phyloP scores from a whole-genome alignment of 2,888 invertebrate species.

The Lymantria monacha region DNA sequence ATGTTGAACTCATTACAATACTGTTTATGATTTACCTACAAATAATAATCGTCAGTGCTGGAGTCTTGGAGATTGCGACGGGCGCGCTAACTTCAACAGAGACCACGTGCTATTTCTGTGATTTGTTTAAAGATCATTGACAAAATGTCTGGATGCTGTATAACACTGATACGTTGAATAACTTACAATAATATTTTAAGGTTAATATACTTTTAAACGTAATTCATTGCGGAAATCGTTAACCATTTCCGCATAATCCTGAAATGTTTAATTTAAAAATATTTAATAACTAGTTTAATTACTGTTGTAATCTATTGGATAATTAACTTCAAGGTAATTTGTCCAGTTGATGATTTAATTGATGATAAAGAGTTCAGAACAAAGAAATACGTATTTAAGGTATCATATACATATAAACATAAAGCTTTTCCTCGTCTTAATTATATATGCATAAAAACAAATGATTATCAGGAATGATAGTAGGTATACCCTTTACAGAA shows the following conservation, averaged over 20 bases:
- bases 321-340: conserved; percentile 20
- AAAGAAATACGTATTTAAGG: not conserved
- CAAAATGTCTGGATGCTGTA: not conserved
- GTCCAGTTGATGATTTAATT: conserved; percentile 3
- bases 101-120: conserved; percentile 34
- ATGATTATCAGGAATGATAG: conserved; percentile 15
- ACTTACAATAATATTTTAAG: not conserved
- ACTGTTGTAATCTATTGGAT: not conserved
- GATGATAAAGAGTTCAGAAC: not conserved
- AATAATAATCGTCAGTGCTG: conserved; percentile 13
- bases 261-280: not conserved
- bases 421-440: not conserved
- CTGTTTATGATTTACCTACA: conserved; percentile 22
- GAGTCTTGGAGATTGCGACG: conserved; percentile 7
- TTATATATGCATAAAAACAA: not conserved
- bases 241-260: not conserved
- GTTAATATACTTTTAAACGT: not conserved
- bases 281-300: not conserved
- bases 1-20: conserved; percentile 31
- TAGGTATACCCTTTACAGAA: conserved; percentile 33
- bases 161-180: too few relatives aligned
- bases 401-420: not conserved
- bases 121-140: conserved; percentile 19
- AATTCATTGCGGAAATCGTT: not conserved
- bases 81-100: conserved; percentile 13